Conservation (phyloP, 2,113 vertebrate species). For the Pseudolaguvia tuberculata region DNA sequence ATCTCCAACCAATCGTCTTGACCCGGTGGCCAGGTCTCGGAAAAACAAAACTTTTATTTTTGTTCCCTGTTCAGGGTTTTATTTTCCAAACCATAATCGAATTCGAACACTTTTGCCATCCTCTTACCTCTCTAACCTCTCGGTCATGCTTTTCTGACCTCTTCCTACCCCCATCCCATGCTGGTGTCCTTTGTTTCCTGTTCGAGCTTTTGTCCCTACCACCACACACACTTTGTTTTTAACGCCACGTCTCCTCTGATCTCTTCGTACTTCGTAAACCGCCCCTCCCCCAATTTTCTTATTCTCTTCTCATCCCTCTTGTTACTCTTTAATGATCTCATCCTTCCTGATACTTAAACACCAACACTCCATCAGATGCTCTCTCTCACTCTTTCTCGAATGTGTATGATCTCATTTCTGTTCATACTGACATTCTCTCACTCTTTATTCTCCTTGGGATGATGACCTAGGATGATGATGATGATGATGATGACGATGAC, state of each 20-base stretch:
- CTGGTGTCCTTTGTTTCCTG: constrained; percentile 40
- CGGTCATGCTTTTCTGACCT: constrained; percentile 6
- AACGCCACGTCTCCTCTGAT: constrained; percentile 14
- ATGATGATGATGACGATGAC: neutral
- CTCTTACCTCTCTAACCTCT: constrained; percentile 6
- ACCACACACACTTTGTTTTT: constrained; percentile 17
- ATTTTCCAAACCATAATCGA: neutral
- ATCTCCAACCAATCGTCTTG: neutral
- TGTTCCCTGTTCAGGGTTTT: neutral
- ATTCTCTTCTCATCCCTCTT: neutral
- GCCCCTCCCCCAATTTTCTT: constrained; percentile 5
- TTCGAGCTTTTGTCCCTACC: constrained; percentile 43
- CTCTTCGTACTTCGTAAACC: neutral
- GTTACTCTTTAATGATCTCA: neutral
- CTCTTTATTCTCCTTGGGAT: neutral
- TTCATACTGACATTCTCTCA: too few relatives aligned
- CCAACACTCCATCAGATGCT: neutral
- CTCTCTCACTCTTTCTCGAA: neutral
- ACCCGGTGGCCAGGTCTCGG: neutral
- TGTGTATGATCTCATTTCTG: constrained; percentile 11
- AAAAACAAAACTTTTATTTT: neutral
- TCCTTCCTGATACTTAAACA: neutral
- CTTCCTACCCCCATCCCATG: constrained; percentile 19
- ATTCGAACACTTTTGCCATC: neutral
- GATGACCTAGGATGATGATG: too few relatives aligned